Base-by-base conservation (phyloP, 2,797 vertebrate genomes). In the Rhodeus uyekii region DNA sequence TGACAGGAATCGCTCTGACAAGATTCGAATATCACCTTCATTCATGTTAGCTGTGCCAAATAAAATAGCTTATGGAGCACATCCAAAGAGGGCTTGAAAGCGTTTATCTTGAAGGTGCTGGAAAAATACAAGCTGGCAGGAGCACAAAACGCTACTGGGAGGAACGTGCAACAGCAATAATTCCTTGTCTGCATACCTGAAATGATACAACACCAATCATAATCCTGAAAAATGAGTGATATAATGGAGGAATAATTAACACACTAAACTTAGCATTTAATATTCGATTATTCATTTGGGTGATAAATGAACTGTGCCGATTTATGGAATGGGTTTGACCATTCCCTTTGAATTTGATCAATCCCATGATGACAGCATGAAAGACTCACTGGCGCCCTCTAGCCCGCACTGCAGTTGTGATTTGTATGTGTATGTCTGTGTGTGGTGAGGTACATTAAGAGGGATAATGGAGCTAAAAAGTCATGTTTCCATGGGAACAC, bases 401-500 rank as follows among this genome's bases (percentile, higher is more conserved):
- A 87, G 85, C 77, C 76, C 61, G 81, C 60, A 64, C 80, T 50
- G 58, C 44, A 50, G 63, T 74, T 75, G 85, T 44, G 67, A 68
- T 64, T 63, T 71, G 65, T 60, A 13, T 16, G 29, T 42, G 77
- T 16, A 46, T 0, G 12, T 4, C 73, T 80, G 72, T 53, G 58
- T 53, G 64, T 53, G 46, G 61, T 83, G 27, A 85, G 78, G 83
- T 85, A 79, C 72, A 83, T 89, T 86, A 67, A 80, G 29, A 72
- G 72, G 73, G 68, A 78, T 76, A 83, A 78, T 79, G 42, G 55
- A 81, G 89, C 88, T 91, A 92, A 92, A 88, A 92, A 89, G 90
- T 86, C 85, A 86, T 7, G 91, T 94, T 92, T 90, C 91, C 91
- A 91, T 92, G 90, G 93, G 84, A 93, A 94, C 89, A 67, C 88